Base-by-base conservation (phyloP, 2,888 invertebrate species). In the Pyrochroa serraticornis region DNA sequence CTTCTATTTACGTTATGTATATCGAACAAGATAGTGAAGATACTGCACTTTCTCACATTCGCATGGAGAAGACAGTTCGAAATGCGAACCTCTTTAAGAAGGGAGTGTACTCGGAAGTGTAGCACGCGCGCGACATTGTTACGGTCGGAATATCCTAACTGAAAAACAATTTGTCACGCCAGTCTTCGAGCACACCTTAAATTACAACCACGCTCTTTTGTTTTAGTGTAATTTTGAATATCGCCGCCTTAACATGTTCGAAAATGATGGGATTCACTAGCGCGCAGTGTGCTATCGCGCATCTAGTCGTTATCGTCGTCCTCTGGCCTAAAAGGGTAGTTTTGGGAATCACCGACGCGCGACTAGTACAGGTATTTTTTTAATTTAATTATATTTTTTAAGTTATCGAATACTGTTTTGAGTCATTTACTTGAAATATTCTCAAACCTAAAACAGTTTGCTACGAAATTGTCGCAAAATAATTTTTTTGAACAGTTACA, bases 81-180 rank as follows among this genome's bases (percentile, higher is more conserved):
- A 34, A 48, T 43, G 55, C 34, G 36, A 7, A 30, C 30, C 34
- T 38, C 22, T 35, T 41, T 35, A 41, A 48, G 32, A 52, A 51
- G 35, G 51, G 44, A 52, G 44, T 22, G 3, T 3, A 22, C 3
- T 22, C 22, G 22, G 22, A 22, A 22, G 22, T 22, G 44, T 45
- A 37, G 43, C 33, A 45, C 50, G 30, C 43, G 58, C 48, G 60
- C 60, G 60, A 60, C 69, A 69, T 63, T 73, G 75, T 77, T 70
- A 73, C 76, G 77, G 70, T 76, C 68, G 70, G 73, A 62, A 69
- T 69, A 67, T 47, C 50, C 58, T 52, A 65, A 73, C 71, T 73
- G 73, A 68, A 73, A 71, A 73, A 74, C 74, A 74, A 77, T 77
- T 78, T 78, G 77, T 78, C 76, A 76, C 77, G 78, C 77, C 69